A percentile compares a stretch with the other conserved stretches of the same genome.
These are phyloP conservation scores for Gryllus bimaculatus DNA, from an alignment of 1,140 invertebrate species.

Conservation along the genomic window DNA sequence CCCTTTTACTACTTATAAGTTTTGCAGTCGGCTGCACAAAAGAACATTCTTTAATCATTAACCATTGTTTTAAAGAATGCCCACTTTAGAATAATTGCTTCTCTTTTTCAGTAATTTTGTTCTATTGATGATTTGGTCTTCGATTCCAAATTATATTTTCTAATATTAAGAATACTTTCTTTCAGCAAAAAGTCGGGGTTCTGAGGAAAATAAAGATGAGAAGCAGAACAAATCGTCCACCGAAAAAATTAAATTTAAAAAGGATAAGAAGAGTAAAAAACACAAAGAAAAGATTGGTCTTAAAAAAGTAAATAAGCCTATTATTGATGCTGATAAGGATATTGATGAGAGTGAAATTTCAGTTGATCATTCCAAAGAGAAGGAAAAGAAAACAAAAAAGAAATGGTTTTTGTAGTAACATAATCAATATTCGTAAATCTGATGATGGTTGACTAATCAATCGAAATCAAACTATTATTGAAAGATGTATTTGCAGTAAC, in stretches of 20 bases:
- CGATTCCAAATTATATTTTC: too few species aligned
- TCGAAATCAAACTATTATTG: too few species aligned
- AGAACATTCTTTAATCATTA: too few species aligned
- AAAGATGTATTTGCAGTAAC: too few species aligned
- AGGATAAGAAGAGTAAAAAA: constrained; percentile 29
- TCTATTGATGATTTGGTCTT: too few species aligned
- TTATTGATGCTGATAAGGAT: constrained; percentile 30
- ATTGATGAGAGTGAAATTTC: constrained; percentile 26
- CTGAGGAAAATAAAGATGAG: constrained; percentile 19
- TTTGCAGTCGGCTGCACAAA: too few species aligned
- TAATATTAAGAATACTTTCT: constrained; percentile 14
- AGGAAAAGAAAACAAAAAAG: constrained; percentile 18
- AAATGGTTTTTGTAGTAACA: constrained; percentile 18
- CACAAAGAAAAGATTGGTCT: constrained; percentile 26
- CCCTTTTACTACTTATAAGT: too few species aligned
- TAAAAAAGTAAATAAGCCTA: constrained; percentile 25
- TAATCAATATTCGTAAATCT: too few species aligned
- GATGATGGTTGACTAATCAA: too few species aligned
- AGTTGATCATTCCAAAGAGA: neutral
- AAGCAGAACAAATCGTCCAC: constrained; percentile 17
- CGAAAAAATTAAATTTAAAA: constrained; percentile 27
- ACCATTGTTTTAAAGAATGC: too few species aligned
- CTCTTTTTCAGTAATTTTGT: too few species aligned
- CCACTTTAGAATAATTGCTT: too few species aligned
- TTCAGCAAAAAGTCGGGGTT: neutral